Evolutionary conservation across 92 coral and sea anemone species (phyloP), one percentile per base, ranked within the genome.

Genomic region (Phymanthus crucifer): DNA sequence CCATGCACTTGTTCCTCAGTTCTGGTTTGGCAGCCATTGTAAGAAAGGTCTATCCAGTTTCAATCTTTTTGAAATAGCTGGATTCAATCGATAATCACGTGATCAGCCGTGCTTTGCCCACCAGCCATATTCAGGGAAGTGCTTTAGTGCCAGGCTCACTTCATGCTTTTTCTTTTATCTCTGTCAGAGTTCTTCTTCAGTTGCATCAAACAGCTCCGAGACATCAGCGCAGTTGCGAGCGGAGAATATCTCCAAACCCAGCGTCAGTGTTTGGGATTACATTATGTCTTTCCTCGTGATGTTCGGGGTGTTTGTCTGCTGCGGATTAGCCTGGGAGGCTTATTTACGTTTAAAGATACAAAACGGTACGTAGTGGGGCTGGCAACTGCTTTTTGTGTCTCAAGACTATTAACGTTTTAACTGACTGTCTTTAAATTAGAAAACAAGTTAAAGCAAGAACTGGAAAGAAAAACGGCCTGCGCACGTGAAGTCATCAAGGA

Each of bases 311-410:
- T 40, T 43, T 2, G 54, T 64, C 26, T 69, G 36, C n/a, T 17
- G 10, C 24, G 81, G 81, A 27, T 10, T 64, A 6, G 26, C 38
- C 52, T 77, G 81, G 81, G 81, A 77, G 21, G 36, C 40, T 47
- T 76, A 18, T 71, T 64, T 31, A 21, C 65, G 27, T 32, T 26
- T 61, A 27, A 61, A 61, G 33, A 27, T 6, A 8, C 33, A 27
- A 61, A 61, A 61, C 26, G 36, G 68, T 61, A 61, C 8, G 68
- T 61, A 27, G 0, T 27, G 13, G 64, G 27, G 27, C 26, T 6
- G 10, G 27, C 21, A 52, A 54, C 2, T 21, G 64, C 1, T 54
- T 54, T 21, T 54, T 45, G 5, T 50, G 4, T 21, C 23, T 50
- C 18, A 21, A 50, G 58, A 50, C n/a, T 17, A 21, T 6, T 21